Evolutionary conservation across 2,113 vertebrate species (phyloP), one percentile per base, ranked within the genome.

Genomic region (Ceuthmochares aereus): DNA sequence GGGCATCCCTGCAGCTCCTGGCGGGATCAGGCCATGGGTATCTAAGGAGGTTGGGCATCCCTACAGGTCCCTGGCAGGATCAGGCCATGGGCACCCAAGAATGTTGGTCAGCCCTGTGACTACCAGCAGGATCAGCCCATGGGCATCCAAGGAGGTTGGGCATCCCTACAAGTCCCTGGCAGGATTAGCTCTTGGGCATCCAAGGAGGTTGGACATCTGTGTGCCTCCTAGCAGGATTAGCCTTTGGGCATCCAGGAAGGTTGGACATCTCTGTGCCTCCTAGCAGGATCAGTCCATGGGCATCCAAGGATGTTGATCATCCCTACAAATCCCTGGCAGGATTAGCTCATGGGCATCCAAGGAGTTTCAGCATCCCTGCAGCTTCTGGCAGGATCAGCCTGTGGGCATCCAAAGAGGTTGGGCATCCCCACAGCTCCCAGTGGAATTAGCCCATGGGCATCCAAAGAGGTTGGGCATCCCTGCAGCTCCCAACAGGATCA

Each of bases 61-160:
- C 7, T 23, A 8, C 43, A n/a, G 27, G 0, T 58, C 32, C 32
- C 10, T 45, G 43, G 30, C 25, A 64, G 59, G 40, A 66, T 56
- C 5, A 32, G 34, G 5, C 36, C 32, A 1, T 8, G n/a, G 49
- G 9, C 6, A 20, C 20, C 47, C 18, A 15, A 55, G 9, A 40
- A 70, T 9, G 1, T 56, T 5, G 4, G 9, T 3, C 6, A 58
- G 26, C 27, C 51, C 23, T 40, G 11, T 5, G 4, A 0, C 4
- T 43, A 49, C 49, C 4, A 2, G 14, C 26, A 80, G 62, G 63
- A 43, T 64, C 20, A 42, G 26, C 19, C 32, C 25, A 17, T 36
- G 37, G 77, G 51, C 22, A 26, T 14, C 36, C 15, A 14, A 75
- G 12, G 47, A 58, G 22, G 2, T 49, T 2, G 2, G 11, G 10